Base-by-base conservation (phyloP, 1,140 invertebrate species). In the Temnothorax longispinosus region DNA sequence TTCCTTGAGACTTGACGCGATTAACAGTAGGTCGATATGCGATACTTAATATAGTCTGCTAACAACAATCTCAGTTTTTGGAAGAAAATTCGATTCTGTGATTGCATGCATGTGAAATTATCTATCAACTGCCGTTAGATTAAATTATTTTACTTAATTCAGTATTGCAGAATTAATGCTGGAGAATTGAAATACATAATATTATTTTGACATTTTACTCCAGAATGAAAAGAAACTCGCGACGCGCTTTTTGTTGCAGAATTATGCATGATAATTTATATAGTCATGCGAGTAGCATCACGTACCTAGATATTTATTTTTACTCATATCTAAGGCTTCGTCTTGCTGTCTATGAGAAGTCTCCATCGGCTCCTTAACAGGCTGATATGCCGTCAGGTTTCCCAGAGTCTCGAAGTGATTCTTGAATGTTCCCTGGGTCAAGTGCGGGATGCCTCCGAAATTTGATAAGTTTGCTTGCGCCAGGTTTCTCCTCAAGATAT, bases 311-410 rank as follows among this genome's bases (percentile, higher is more conserved):
- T 95, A 95, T 89, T 95, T 95, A 64, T 86, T 95, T 76, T 95
- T 95, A 92, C 95, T 95, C 95, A 95, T 95, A 52, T 95, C 95
- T 78, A 95, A 82, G 6, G 95, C 95, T 64, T 95, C 93, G 80
- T 95, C 95, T 65, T 95, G 95, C 50, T 95, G 95, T 52, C 91
- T 87, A 18, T 93, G 72, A 67, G 91, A 82, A 4, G 90, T 32
- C 11, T 92, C 91, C 44, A 91, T 89, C 27, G 91, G 78, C 18
- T 95, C 94, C 56, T 94, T 95, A 32, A 71, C 87, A 7, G 78
- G 87, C 35, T 92, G 92, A 85, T 92, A 94, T 47, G 85, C 74
- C 7, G 87, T 65, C n/a, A 94, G 87, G 27, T 87, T 91, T n/a
- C 72, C 91, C 41, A 89, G 88, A 15, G 52, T 91, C 38, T 93